These are phyloP conservation scores for Drosophila albomicans DNA, from an alignment of 1,140 invertebrate genomes.

Conservation along the genomic window DNA sequence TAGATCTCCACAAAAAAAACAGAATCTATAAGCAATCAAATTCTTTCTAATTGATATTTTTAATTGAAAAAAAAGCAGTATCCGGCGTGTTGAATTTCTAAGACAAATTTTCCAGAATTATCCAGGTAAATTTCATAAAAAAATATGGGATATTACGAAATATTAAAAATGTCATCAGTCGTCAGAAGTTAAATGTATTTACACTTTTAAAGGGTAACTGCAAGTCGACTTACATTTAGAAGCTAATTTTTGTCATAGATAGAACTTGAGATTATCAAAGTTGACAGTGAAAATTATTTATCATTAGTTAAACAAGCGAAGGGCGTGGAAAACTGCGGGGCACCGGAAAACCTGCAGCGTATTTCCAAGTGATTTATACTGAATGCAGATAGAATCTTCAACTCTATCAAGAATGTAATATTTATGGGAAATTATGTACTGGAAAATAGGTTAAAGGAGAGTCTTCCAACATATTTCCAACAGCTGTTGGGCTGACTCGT, in stretches of 20 bases:
- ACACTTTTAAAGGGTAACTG: background rate
- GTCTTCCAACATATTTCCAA: conserved; percentile 58
- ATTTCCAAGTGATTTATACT: too few species aligned
- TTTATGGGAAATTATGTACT: conserved; percentile 13
- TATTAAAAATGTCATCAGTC: too few species aligned
- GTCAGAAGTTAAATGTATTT: too few species aligned
- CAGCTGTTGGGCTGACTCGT: conserved; percentile 51
- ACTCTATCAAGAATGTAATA: background rate
- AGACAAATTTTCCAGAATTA: too few species aligned
- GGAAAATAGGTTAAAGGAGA: conserved; percentile 45
- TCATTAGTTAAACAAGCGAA: background rate
- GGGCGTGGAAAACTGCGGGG: conserved; percentile 1
- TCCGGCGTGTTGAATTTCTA: too few species aligned
- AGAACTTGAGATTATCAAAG: background rate
- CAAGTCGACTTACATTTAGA: background rate
- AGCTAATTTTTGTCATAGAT: too few species aligned
- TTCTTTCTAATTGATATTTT: background rate
- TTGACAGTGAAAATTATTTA: background rate
- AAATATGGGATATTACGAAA: too few species aligned
- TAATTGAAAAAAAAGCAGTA: background rate
- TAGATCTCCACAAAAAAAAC: too few species aligned
- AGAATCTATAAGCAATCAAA: too few species aligned
- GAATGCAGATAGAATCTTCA: background rate
- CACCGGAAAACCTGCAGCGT: too few species aligned
- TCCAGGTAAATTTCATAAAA: too few species aligned